Evolutionary conservation across 2,888 invertebrate genomes (phyloP), one percentile per base, ranked within the genome.

Genomic region (Punctoribates punctum): DNA sequence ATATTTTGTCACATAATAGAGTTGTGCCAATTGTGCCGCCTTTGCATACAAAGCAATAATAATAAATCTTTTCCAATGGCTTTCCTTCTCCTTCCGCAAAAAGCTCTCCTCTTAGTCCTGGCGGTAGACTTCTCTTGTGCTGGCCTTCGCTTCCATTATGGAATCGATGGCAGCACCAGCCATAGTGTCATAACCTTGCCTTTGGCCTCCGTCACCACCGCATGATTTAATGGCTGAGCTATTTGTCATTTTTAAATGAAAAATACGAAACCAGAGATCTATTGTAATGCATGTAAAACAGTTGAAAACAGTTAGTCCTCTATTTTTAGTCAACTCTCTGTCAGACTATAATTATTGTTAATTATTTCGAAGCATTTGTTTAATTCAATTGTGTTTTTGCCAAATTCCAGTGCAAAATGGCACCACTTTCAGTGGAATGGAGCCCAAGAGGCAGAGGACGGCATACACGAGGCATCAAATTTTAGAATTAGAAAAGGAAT

Each of bases 401-500:
- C 34, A 34, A 34, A 48, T 48, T 48, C 17, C 62, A 51, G 76
- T 74, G 23, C 72, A 73, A 74, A 78, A 77, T 77, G 77, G 74
- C 6, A 75, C 54, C 76, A 88, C 89, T 73, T 94, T 88, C 84
- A 93, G 94, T 11, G 94, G 94, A 78, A 93, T 93, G 91, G 95
- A 96, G 84, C 94, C 95, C 74, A 96, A 96, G 85, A 88, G 97
- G 79, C 96, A 96, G 84, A 88, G 97, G 81, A 97, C 96, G 81
- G 96, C 96, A 79, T 97, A 97, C 88, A 97, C 96, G 78, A 90
- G 96, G 85, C 95, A 96, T 87, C 97, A 97, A 88, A 96, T 96
- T 83, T 88, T 97, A 84, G 96, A 97, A 86, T 87, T 97, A 83
- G 96, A 96, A 85, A 96, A 96, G 85, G 96, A 96, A 87, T 97